Base-by-base conservation (phyloP, 2,113 vertebrate genomes). In the Mirza zaza region DNA sequence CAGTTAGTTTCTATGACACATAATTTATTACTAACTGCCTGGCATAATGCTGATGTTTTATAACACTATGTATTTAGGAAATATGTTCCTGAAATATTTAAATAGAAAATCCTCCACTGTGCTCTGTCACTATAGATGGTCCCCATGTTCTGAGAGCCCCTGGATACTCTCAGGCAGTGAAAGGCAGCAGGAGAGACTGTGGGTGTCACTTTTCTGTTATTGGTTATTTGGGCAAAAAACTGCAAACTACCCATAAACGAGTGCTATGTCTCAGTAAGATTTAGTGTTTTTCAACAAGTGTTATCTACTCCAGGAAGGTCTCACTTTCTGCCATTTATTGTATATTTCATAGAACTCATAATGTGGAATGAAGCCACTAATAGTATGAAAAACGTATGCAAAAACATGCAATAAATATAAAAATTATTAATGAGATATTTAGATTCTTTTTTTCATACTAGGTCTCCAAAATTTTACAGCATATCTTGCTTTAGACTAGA, bases 61-160 rank as follows among this genome's bases (percentile, higher is more conserved):
- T n/a, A 79, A 71, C 63, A 21, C 8, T 71, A 45, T 59, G 42
- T 85, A n/a, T 65, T 95, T 92, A 82, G 25, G 34, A 82, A 50
- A 88, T 77, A 36, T 80, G 87, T 75, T 32, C 55, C 29, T 77
- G n/a, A 82, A 45, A 68, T 77, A 87, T 92, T 95, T 83, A 63
- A 90, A 80, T 18, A 87, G 32, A 86, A 5, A 45, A 0, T 48
- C 10, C 17, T 94, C 80, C 29, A 4, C 34, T 34, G 2, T 48
- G 13, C 12, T 20, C 13, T 59, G 67, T 71, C 14, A 67, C 3
- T 39, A 9, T 21, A 27, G 12, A 29, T 36, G 7, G 13, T 73
- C 76, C 23, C 20, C 32, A 14, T 0, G 5, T 9, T 77, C 67
- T 59, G 29, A 73, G 32, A 9, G 70, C 27, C 3, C 10, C 1